phyloP scores from a whole-genome alignment of 2,113 vertebrate genomes.

The Ailuropoda melanoleuca region DNA sequence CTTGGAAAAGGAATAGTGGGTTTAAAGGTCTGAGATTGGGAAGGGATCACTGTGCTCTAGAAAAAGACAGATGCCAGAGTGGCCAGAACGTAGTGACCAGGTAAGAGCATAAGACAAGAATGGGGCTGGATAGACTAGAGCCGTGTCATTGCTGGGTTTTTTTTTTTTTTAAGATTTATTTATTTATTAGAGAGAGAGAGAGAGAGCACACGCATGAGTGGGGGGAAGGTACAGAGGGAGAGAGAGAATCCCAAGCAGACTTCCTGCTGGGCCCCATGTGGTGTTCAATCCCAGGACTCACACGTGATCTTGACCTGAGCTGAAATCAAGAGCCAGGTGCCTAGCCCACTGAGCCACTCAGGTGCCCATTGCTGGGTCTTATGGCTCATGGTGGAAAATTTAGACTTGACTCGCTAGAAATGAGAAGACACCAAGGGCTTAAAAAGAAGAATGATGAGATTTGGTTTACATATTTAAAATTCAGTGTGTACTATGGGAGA shows the following conservation, averaged over 20 bases:
- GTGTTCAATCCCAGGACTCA: not conserved
- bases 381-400: no score
- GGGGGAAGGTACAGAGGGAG: not conserved
- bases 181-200: not conserved
- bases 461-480: not conserved
- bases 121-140: not conserved
- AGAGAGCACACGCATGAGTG: not conserved
- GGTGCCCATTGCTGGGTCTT: not conserved
- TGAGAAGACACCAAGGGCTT: not conserved
- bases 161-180: not conserved
- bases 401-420: not conserved
- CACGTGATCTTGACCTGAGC: not conserved
- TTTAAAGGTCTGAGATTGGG: not conserved
- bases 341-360: not conserved
- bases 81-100: not conserved
- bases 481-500: not conserved
- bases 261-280: not conserved
- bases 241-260: not conserved
- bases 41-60: not conserved
- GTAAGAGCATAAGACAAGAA: no score
- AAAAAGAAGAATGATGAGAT: not conserved
- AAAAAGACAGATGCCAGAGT: not conserved
- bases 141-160: not conserved
- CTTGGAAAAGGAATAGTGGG: not conserved
- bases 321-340: not conserved